phyloP scores from a whole-genome alignment of 2,797 vertebrate genomes.

The Hephaestus fuliginosus region DNA sequence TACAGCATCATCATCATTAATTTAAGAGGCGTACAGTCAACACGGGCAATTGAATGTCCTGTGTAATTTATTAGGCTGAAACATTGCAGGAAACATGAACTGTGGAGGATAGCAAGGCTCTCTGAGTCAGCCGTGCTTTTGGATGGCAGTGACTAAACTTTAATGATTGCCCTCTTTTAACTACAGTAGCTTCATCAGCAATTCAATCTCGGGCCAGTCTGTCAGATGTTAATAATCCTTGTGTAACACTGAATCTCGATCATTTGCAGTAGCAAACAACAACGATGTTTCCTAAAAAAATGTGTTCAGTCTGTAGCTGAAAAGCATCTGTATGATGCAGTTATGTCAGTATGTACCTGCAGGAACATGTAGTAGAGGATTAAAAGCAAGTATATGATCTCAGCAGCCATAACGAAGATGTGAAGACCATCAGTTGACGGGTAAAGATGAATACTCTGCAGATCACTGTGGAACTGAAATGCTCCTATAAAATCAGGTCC shows the following conservation, averaged over 20 bases:
- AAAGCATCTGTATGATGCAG: background rate
- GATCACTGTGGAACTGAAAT: constrained; percentile 85
- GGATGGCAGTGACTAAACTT: background rate
- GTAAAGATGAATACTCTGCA: constrained; percentile 90
- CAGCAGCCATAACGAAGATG: constrained; percentile 89
- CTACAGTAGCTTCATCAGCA: background rate
- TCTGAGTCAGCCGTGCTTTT: background rate
- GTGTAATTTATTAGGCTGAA: background rate
- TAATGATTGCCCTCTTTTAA: background rate
- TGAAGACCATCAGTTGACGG: constrained; percentile 86
- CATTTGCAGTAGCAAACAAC: background rate
- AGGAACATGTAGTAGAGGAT: constrained; percentile 92
- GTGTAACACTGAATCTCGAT: background rate
- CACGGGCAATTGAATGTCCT: background rate
- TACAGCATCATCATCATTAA: background rate
- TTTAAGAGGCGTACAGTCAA: background rate
- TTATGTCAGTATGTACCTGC: constrained; percentile 85
- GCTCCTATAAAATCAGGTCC: constrained; percentile 81
- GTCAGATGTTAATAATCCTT: background rate
- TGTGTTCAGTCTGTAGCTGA: background rate
- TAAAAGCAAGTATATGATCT: constrained; percentile 91
- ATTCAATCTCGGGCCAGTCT: background rate
- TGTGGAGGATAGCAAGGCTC: background rate
- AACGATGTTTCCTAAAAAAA: background rate
- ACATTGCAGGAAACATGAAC: background rate